These are phyloP conservation scores for Pteronotus mesoamericanus DNA, from an alignment of 2,797 vertebrate species.

Conservation along the genomic window DNA sequence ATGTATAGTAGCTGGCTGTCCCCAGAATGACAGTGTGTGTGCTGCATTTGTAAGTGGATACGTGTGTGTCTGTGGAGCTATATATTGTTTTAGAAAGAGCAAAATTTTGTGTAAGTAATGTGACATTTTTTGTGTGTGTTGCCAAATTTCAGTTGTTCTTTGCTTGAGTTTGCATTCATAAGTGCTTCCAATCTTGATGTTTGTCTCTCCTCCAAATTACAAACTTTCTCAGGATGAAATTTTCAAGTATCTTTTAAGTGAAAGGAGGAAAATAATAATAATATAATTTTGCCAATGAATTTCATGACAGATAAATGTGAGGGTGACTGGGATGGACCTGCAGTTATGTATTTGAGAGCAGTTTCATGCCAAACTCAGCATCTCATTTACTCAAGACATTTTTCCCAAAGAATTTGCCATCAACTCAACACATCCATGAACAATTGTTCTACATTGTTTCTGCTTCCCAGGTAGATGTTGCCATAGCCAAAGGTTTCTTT, in stretches of 20 bases:
- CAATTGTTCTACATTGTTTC: background rate
- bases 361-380: background rate
- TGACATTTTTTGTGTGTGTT: slow-evolving; percentile 54
- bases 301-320: background rate
- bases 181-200: slow-evolving; percentile 11
- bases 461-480: background rate
- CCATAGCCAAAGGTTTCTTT: background rate
- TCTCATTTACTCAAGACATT: background rate
- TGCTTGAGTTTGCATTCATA: slow-evolving; percentile 53
- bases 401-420: background rate
- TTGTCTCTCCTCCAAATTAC: slow-evolving; percentile 3
- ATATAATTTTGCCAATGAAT: background rate
- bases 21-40: slow-evolving; percentile 47
- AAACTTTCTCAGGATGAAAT: background rate
- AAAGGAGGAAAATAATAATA: slow-evolving; percentile 23
- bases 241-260: background rate
- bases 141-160: slow-evolving; percentile 27
- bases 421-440: background rate
- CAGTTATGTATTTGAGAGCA: background rate
- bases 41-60: slow-evolving; percentile 54
- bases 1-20: slow-evolving; percentile 66
- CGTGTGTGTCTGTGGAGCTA: slow-evolving; percentile 49
- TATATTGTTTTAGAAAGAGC: slow-evolving; percentile 53
- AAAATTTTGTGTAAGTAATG: slow-evolving; percentile 65
- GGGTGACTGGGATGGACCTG: background rate